Base-by-base conservation (phyloP, 2,113 vertebrate genomes). In the Ptilorrhoa leucosticta region DNA sequence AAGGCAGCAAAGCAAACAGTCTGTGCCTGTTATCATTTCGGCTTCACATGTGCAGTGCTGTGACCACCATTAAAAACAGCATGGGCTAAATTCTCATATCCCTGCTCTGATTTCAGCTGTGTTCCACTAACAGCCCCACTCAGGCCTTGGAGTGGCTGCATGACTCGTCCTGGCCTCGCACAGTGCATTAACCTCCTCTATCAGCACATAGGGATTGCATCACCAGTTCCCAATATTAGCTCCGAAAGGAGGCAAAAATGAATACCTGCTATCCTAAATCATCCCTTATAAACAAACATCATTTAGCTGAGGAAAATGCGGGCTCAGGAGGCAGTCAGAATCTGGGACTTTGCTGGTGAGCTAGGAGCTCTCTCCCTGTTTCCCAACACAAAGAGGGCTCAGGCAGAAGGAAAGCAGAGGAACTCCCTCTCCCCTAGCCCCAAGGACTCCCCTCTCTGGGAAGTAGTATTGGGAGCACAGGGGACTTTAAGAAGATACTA, bases 1-100 rank as follows among this genome's bases (percentile, higher is more conserved):
- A 26, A 50, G 45, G 16, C 57, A 48, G 90, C 88, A 60, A 63
- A 91, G 92, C 92, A 83, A 95, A 83, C 85, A 93, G 95, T 58
- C 94, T 4, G 35, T 0, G 26, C 79, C 83, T 86, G 72, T 75
- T 94, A 51, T 66, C 91, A 1, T 23, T 42, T 47, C 22, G 76
- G 76, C 77, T 87, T 82, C 83, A 71, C 89, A 35, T 31, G 28
- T 22, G 44, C 94, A 84, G 83, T 22, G 0, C 77, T 60, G 64
- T 26, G 60, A 22, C 0, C 11, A 45, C 72, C 77, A 10, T 4
- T 13, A 54, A 39, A 26, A 88, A 15, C 71, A 60, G 42, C 83
- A 39, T 1, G 50, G 83, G 56, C 79, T 45, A 5, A 61, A 50
- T 17, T 44, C 68, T 83, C 83, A 19, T 2, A n/a, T 31, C 68